Conservation (phyloP, 2,113 vertebrate genomes). For the Otolemur garnettii region DNA sequence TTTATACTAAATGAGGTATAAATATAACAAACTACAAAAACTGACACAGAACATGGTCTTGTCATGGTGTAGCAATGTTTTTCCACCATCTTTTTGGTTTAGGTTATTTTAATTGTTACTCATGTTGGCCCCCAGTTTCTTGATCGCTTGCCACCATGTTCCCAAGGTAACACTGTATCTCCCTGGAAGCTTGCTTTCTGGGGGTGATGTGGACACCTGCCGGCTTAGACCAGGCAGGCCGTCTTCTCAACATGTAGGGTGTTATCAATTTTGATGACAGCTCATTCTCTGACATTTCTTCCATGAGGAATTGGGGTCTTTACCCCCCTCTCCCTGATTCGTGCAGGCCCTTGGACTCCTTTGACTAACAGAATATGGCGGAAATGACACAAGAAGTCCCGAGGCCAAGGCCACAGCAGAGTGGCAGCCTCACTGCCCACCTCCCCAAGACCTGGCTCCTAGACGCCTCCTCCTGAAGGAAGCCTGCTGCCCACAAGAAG, state of each 20-base stretch:
- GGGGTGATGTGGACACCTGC: not conserved
- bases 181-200: not conserved
- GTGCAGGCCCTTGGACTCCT: not conserved
- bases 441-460: not conserved
- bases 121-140: not conserved
- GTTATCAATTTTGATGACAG: not conserved
- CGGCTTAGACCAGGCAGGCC: not conserved
- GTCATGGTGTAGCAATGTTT: not conserved
- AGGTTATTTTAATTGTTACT: not conserved
- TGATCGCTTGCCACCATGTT: not conserved
- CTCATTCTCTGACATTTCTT: not conserved
- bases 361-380: not conserved
- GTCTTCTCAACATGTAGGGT: not conserved
- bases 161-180: not conserved
- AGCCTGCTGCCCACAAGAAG: not conserved
- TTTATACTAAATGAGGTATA: not conserved
- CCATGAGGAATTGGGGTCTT: not conserved
- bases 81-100: not conserved
- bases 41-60: not conserved
- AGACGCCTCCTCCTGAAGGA: not conserved
- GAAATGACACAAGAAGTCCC: not conserved
- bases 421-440: not conserved
- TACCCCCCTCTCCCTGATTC: not conserved
- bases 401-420: not conserved
- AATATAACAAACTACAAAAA: not conserved